Evolutionary conservation across 92 coral and sea anemone genomes (phyloP), one percentile per base, ranked within the genome.

Genomic region (Siderastrea radians): DNA sequence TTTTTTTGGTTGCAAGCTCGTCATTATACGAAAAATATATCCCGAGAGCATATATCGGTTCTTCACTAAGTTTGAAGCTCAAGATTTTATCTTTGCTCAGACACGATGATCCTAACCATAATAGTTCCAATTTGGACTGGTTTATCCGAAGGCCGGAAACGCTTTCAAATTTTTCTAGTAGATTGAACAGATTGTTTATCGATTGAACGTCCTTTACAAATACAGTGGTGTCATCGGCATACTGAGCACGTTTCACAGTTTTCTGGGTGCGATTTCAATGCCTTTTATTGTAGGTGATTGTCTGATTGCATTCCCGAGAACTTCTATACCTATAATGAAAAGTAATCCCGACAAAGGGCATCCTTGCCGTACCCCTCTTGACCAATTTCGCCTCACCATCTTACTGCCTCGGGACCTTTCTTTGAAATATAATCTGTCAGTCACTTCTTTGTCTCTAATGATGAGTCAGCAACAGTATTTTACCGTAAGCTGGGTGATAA

Each of bases 141-240:
- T 72, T 72, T 47, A 72, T 72, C 26, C 26, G 38, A 13, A 72
- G 77, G 17, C 77, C 77, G 19, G 77, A 72, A 14, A 49, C 53
- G 9, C 14, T 14, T 72, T 52, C 26, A 43, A 72, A 72, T 49
- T 47, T 7, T 16, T 49, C 59, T 11, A 72, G 77, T 16, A 72
- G 77, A 3, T 16, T 72, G 6, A 49, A 72, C 38, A 72, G 60
- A 14, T 52, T 50, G 58, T 49, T 51, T 43, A 72, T 43, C 16
- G 77, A 72, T 15, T 13, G 6, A 48, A 48, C 11, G 77, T 72
- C 77, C 57, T 14, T 72, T 72, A 49, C 61, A 10, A 48, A 48
- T 11, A 72, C 76, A 26, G 76, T 72, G 57, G 76, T 72, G 53
- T 72, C 76, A 72, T 72, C 76, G 51, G 74, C 74, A 47, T 47